A percentile compares a stretch with the other conserved stretches of the same genome.
phyloP scores from a whole-genome alignment of 2,888 invertebrate species.

The Erebia ligea region DNA sequence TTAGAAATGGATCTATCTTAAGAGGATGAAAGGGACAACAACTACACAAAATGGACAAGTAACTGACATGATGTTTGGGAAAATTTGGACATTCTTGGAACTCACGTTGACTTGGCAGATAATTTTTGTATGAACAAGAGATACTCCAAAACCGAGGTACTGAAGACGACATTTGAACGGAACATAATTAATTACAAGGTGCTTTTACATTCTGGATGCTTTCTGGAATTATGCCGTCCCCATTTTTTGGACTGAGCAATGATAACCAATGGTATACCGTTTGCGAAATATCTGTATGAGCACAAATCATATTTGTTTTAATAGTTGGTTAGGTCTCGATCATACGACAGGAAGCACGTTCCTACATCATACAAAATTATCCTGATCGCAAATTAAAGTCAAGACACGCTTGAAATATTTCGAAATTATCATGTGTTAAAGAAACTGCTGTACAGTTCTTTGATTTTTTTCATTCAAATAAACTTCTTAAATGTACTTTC shows the following conservation, averaged over 20 bases:
- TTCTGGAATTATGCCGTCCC: neutral
- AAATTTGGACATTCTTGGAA: neutral
- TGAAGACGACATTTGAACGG: neutral
- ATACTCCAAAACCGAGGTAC: neutral
- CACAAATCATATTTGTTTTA: slow-evolving; percentile 48
- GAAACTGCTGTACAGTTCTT: no score
- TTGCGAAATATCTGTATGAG: slow-evolving; percentile 63
- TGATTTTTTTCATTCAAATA: no score
- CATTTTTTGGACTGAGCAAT: slow-evolving; percentile 55
- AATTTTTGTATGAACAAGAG: neutral
- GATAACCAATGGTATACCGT: slow-evolving; percentile 60
- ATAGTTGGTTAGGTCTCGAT: slow-evolving; percentile 49
- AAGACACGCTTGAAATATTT: neutral
- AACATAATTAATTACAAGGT: neutral
- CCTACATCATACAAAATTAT: slow-evolving; percentile 18
- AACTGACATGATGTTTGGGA: neutral
- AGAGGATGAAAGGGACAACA: neutral
- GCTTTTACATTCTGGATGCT: no score
- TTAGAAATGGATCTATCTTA: neutral
- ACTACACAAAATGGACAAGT: neutral
- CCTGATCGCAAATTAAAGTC: neutral
- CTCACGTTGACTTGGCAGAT: neutral
- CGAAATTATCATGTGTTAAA: no score
- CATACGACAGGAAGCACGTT: slow-evolving; percentile 32
- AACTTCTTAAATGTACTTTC: no score